Conservation (phyloP, 2,113 vertebrate species). For the Triplophysa siluroides region DNA sequence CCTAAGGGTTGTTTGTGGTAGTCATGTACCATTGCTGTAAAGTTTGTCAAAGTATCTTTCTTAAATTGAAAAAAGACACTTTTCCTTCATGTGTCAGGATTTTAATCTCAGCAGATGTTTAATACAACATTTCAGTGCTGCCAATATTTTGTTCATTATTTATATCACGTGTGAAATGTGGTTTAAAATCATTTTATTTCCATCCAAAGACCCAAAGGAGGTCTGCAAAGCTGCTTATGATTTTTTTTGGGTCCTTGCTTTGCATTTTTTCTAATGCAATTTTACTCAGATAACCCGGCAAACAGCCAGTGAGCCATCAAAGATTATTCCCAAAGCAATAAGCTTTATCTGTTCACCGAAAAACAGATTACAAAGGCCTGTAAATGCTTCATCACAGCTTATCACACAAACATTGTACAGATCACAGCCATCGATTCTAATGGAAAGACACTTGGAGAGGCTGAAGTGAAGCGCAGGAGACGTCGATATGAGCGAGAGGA, state of each 20-base stretch:
- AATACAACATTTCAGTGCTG: neutral
- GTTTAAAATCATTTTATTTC: slow-evolving; percentile 39
- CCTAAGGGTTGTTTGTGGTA: neutral
- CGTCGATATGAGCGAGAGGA: slow-evolving; percentile 55
- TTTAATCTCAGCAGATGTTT: neutral
- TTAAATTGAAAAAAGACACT: too few species aligned
- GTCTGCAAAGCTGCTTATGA: slow-evolving; percentile 36
- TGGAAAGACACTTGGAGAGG: slow-evolving; percentile 56
- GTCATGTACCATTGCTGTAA: neutral
- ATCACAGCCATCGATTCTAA: slow-evolving; percentile 61
- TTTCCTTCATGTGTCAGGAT: neutral
- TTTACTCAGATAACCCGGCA: slow-evolving; percentile 49
- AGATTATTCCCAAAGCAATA: slow-evolving; percentile 59
- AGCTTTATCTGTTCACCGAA: slow-evolving; percentile 55
- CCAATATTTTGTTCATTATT: slow-evolving; percentile 17
- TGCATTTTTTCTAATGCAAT: slow-evolving; percentile 40
- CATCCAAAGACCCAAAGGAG: slow-evolving; percentile 10
- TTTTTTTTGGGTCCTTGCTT: slow-evolving; percentile 34
- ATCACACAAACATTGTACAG: slow-evolving; percentile 61
- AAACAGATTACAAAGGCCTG: slow-evolving; percentile 58
- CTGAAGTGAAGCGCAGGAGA: slow-evolving; percentile 47
- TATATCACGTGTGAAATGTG: slow-evolving; percentile 17
- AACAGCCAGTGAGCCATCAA: slow-evolving; percentile 56
- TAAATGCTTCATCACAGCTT: slow-evolving; percentile 58
- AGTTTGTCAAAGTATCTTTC: too few species aligned